Conservation (phyloP, 2,888 invertebrate genomes). For the Eretmocerus hayati region DNA sequence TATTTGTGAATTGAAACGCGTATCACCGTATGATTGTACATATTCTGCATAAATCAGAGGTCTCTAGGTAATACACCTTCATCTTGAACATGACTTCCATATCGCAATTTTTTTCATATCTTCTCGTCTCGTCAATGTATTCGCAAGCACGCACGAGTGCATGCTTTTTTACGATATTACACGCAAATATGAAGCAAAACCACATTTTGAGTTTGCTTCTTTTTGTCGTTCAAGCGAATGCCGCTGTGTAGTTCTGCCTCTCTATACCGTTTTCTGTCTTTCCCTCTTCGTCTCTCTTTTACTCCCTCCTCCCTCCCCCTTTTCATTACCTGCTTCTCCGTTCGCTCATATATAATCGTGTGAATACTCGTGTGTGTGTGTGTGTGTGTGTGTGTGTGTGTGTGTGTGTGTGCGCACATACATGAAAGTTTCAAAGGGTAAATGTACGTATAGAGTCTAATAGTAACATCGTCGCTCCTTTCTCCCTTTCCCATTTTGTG, state of each 20-base stretch:
- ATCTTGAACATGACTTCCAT: no score
- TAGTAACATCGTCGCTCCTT: conserved; percentile 17
- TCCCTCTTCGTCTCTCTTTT: conserved; percentile 35
- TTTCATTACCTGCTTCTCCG: conserved; percentile 19
- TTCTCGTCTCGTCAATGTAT: not conserved
- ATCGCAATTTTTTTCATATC: no score
- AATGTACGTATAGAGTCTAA: not conserved
- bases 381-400: conserved; percentile 11
- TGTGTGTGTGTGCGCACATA: conserved; percentile 6
- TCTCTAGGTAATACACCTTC: no score
- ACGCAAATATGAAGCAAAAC: conserved; percentile 6
- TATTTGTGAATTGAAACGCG: no score
- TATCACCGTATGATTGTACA: no score
- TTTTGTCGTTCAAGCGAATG: conserved; percentile 20
- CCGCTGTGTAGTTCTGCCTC: conserved; percentile 36
- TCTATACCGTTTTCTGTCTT: conserved; percentile 47
- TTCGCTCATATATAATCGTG: conserved; percentile 2
- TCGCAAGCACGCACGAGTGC: conserved; percentile 5
- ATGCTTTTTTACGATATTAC: not conserved
- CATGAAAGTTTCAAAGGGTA: no score
- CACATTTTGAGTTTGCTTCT: conserved; percentile 16
- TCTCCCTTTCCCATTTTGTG: conserved; percentile 20
- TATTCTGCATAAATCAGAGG: no score
- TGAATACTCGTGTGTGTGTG: not conserved
- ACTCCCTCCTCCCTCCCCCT: conserved; percentile 1